Conservation (phyloP, 2,888 invertebrate genomes). For the Cantharis lateralis region DNA sequence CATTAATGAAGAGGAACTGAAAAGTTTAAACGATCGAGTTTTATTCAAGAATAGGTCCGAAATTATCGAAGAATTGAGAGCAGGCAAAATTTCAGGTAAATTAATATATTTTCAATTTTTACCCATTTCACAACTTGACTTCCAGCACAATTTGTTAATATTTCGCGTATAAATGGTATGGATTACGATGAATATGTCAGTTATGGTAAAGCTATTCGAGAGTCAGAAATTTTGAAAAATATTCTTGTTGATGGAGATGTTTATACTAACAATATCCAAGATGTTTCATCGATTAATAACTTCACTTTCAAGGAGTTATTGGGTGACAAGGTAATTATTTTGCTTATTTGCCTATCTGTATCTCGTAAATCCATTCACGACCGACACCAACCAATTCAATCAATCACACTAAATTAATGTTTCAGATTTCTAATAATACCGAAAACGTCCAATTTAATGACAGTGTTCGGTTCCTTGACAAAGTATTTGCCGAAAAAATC, state of each 20-base stretch:
- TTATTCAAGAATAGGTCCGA: neutral
- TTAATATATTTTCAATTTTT: neutral
- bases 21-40: neutral
- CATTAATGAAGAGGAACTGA: conserved; percentile 14
- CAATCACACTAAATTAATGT: conserved; percentile 22
- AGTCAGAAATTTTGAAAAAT: conserved; percentile 34
- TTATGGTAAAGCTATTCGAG: conserved; percentile 36
- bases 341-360: too few species aligned
- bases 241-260: conserved; percentile 41
- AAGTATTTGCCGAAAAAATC: conserved; percentile 22
- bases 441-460: neutral
- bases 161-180: neutral
- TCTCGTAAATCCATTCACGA: too few species aligned
- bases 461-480: conserved; percentile 19
- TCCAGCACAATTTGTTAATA: neutral
- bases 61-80: neutral
- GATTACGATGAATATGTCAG: conserved; percentile 37
- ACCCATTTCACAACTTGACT: neutral
- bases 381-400: too few species aligned
- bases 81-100: neutral
- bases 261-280: conserved; percentile 30
- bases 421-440: neutral
- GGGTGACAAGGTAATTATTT: neutral
- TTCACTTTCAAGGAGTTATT: conserved; percentile 36
- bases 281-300: conserved; percentile 40